These are phyloP conservation scores for Phrynocephalus versicolor DNA, from an alignment of 2,113 vertebrate genomes.

Conservation along the genomic window DNA sequence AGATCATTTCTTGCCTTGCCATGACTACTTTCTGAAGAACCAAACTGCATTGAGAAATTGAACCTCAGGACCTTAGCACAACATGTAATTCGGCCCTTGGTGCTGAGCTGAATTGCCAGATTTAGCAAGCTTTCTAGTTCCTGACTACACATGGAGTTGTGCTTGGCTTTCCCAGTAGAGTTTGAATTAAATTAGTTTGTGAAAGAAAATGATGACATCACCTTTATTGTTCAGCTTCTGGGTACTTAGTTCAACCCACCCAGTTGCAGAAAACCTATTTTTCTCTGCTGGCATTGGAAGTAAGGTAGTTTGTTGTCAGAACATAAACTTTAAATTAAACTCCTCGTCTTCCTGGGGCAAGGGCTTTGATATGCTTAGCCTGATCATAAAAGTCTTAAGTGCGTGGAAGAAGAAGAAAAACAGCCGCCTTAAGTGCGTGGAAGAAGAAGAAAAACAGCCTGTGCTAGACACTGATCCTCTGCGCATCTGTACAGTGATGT, in stretches of 20 bases:
- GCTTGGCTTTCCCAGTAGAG: conserved; percentile 27
- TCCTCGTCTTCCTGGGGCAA: neutral
- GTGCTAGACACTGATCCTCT: too few relatives aligned
- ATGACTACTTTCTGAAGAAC: neutral
- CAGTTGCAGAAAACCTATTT: neutral
- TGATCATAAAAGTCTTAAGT: neutral
- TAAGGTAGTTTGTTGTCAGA: neutral
- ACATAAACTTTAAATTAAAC: neutral
- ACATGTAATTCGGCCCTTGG: neutral
- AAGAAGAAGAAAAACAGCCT: neutral
- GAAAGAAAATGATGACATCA: conserved; percentile 9
- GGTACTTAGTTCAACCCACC: neutral
- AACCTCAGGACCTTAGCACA: neutral
- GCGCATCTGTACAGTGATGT: neutral
- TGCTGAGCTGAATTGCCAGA: neutral
- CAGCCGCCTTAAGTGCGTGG: neutral
- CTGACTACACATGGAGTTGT: conserved; percentile 25
- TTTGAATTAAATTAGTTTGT: neutral
- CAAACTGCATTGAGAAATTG: neutral
- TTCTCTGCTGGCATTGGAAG: neutral
- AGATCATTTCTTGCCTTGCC: neutral
- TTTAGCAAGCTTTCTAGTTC: neutral
- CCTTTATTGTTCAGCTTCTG: neutral
- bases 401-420: neutral
- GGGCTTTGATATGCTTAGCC: neutral